Base-by-base conservation (phyloP, 1,140 invertebrate species). In the Antheraea pernyi region DNA sequence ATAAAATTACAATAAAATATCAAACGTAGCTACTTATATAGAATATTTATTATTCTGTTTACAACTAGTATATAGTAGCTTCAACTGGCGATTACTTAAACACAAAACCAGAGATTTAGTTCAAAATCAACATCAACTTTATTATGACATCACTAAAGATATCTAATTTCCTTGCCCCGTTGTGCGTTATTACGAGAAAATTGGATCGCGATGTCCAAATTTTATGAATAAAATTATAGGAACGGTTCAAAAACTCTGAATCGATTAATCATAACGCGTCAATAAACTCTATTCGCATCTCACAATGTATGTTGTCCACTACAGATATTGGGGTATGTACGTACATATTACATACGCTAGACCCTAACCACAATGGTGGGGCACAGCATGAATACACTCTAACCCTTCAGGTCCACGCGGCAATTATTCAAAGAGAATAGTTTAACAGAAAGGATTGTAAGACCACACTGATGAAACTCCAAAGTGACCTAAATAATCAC, bases 341-440 rank as follows among this genome's bases (percentile, higher is more conserved):
- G 68, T 69, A 53, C 39, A 72, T 53, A 53, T 53, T 62, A 81
- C 72, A 73, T 69, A 76, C 64, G 77, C 72, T 79, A 64, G 81
- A 77, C 84, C 82, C 79, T 80, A 88, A 89, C 89, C 87, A 84
- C 85, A 89, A 85, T 84, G 82, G 80, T 75, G 83, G 84, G 85
- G 84, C 87, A 84, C 74, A 85, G 81, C 86, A 89, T 89, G 87
- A 91, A 90, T 90, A 89, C 82, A 78, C 81, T 88, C 84, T 85
- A 89, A 91, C 90, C 90, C 90, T 91, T 92, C 90, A 91, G 81
- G 90, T 89, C 90, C 90, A 91, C 71, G 82, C 90, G 83, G 84
- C 90, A 92, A 92, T 92, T 92, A 92, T 91, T 92, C 90, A 92
- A 91, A 91, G 80, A 91, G 90, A 92, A 91, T 92, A 90, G 88